Evolutionary conservation across 1,140 invertebrate species (phyloP).

Genomic region (Pseudoatta argentina): DNA sequence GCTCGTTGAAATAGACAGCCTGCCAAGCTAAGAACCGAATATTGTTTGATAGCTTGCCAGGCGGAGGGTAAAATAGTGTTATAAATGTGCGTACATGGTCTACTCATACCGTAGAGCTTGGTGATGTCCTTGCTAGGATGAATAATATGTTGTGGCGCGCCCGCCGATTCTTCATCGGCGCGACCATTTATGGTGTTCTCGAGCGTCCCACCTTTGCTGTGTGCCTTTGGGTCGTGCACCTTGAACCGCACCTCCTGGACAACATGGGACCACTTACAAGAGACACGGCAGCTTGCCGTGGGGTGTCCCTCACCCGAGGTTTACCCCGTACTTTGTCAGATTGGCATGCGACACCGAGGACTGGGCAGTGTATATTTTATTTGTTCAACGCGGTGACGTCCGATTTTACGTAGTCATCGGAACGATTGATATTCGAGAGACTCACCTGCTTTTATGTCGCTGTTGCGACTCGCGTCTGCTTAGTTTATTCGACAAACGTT

Average conservation of each 20-base stretch:
- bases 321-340: constrained; percentile 79
- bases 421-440: constrained; percentile 30
- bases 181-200: constrained; percentile 96
- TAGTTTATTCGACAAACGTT: constrained; percentile 6
- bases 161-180: constrained; percentile 89
- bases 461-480: constrained; percentile 12
- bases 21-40: constrained; percentile 60
- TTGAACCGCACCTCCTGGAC: constrained; percentile 97
- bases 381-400: constrained; percentile 43
- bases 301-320: constrained; percentile 79
- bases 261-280: constrained; percentile 93
- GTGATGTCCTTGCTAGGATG: constrained; percentile 94
- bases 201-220: constrained; percentile 95
- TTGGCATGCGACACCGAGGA: constrained; percentile 77
- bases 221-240: constrained; percentile 96
- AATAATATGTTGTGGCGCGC: constrained; percentile 91
- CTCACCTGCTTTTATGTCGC: constrained; percentile 45
- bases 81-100: constrained; percentile 62
- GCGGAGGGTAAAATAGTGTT: constrained; percentile 50
- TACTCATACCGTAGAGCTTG: constrained; percentile 90
- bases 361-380: constrained; percentile 49
- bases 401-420: constrained; percentile 31
- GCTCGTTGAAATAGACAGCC: constrained; percentile 65
- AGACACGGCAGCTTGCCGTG: constrained; percentile 85
- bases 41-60: constrained; percentile 64